These are phyloP conservation scores for Thamnaconus septentrionalis DNA, from an alignment of 2,113 vertebrate genomes.

Conservation along the genomic window DNA sequence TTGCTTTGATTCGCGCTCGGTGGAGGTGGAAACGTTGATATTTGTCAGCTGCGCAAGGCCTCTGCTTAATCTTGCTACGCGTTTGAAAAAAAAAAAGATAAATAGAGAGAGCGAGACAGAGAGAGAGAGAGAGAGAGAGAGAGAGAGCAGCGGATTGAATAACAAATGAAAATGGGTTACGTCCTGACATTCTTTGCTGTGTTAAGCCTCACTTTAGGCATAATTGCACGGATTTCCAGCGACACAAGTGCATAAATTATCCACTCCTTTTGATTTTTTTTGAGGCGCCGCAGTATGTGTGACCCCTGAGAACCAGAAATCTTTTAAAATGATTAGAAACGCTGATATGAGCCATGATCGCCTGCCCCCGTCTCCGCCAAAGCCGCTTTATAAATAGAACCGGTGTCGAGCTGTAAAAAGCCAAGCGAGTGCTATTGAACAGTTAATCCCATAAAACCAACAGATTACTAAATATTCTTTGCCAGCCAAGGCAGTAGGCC, in stretches of 20 bases:
- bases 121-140: background rate
- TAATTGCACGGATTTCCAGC: conserved; percentile 16
- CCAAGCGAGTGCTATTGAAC: conserved; percentile 71
- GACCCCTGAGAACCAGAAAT: conserved; percentile 13
- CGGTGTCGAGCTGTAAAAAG: conserved; percentile 58
- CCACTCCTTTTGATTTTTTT: background rate
- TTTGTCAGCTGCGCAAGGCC: background rate
- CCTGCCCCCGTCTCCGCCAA: conserved; percentile 36
- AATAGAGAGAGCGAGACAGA: background rate
- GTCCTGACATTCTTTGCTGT: conserved; percentile 9
- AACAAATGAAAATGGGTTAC: background rate
- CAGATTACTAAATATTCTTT: conserved; percentile 69
- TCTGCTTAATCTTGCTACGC: background rate
- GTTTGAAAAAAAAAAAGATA: background rate
- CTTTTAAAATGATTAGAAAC: conserved; percentile 62
- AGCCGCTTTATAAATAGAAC: conserved; percentile 68
- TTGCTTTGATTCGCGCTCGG: conserved; percentile 5
- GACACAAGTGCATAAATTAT: conserved; percentile 2
- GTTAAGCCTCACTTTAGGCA: conserved; percentile 26
- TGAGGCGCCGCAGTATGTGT: background rate
- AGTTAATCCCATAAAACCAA: conserved; percentile 72
- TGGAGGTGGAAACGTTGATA: conserved; percentile 13
- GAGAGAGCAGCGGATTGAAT: background rate
- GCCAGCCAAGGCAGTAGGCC: conserved; percentile 64
- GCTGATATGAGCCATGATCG: conserved; percentile 51